phyloP scores from a whole-genome alignment of 2,888 invertebrate genomes.

The Yponomeuta malinellus region DNA sequence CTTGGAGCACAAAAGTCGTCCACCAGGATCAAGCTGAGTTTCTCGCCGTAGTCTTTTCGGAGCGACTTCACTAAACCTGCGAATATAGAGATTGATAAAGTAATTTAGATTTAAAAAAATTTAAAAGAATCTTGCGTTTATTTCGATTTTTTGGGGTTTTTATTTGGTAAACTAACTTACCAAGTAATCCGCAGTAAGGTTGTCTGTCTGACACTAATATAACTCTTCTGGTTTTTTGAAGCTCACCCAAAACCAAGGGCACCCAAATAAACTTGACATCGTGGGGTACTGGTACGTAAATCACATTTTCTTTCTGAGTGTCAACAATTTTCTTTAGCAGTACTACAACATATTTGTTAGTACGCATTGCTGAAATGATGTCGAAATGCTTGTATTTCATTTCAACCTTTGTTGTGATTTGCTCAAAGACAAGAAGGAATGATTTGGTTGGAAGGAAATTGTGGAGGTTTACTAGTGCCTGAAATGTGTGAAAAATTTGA shows the following conservation, averaged over 20 bases:
- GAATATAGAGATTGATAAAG: neutral
- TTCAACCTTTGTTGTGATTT: constrained; percentile 29
- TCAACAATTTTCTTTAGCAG: constrained; percentile 33
- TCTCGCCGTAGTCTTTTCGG: constrained; percentile 72
- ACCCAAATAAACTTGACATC: constrained; percentile 44
- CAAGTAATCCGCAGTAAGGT: constrained; percentile 40
- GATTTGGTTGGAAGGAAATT: constrained; percentile 28
- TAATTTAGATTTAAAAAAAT: neutral
- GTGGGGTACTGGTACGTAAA: constrained; percentile 34
- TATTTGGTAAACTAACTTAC: constrained; percentile 25
- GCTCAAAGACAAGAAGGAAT: constrained; percentile 39
- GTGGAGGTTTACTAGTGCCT: constrained; percentile 37
- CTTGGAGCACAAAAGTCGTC: constrained; percentile 59
- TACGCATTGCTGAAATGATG: constrained; percentile 37
- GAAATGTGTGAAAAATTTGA: constrained; percentile 13
- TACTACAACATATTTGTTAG: constrained; percentile 34
- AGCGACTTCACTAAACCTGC: constrained; percentile 82
- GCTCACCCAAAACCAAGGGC: constrained; percentile 32
- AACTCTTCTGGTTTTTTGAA: constrained; percentile 35
- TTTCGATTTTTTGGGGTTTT: too few species aligned
- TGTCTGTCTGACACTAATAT: constrained; percentile 42
- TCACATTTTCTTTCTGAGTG: constrained; percentile 24
- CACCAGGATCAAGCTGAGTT: constrained; percentile 63
- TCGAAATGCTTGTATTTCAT: constrained; percentile 31
- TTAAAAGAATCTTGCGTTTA: neutral